Base-by-base conservation (phyloP, 2,113 vertebrate genomes). In the Pangasianodon gigas region DNA sequence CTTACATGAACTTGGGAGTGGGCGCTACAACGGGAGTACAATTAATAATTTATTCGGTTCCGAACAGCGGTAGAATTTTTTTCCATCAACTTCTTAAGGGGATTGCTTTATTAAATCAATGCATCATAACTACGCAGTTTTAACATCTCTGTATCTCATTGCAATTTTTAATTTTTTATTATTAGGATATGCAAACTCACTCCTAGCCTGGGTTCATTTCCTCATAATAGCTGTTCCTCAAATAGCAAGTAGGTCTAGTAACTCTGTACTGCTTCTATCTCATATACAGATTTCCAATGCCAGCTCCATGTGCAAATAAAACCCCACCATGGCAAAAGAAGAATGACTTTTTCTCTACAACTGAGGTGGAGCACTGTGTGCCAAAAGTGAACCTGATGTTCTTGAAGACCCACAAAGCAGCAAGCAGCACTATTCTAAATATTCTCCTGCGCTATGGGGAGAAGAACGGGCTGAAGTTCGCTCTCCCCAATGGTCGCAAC, bases 401-500 rank as follows among this genome's bases (percentile, higher is more conserved):
- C 96, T 95, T 99, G 96, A 99, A 99, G 95, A 99, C 98, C 0
- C 98, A 99, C 94, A 99, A 99, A 96, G 98, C 98, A 0, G 98
- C 97, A 52, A 98, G 98, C 92, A 99, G 98, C 96, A 99, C 98
- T 56, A 90, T 99, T 83, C 97, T 99, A 92, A 99, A 99, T 95
- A 98, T 99, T 92, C 96, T 99, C 32, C 97, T 99, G 92, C 97
- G 98, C 89, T 99, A 98, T 0, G 98, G 98, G 6, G 97, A 99
- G 94, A 98, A 97, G 92, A 96, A 97, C 29, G 83, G 89, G 46
- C 95, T 99, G 74, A 97, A 93, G 85, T 99, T 99, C 0, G 98
- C 98, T 65, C 97, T 99, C 88, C 98, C 98, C 24, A 94, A 96
- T 0, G 96, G 97, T 2, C 97, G 97, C 90, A 99, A 97, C 0